Percentiles rank a stretch among this genome's conserved stretches.
These are phyloP conservation scores for Scaptomyza tumidula DNA, from an alignment of 2,888 invertebrate species.

Conservation along the genomic window DNA sequence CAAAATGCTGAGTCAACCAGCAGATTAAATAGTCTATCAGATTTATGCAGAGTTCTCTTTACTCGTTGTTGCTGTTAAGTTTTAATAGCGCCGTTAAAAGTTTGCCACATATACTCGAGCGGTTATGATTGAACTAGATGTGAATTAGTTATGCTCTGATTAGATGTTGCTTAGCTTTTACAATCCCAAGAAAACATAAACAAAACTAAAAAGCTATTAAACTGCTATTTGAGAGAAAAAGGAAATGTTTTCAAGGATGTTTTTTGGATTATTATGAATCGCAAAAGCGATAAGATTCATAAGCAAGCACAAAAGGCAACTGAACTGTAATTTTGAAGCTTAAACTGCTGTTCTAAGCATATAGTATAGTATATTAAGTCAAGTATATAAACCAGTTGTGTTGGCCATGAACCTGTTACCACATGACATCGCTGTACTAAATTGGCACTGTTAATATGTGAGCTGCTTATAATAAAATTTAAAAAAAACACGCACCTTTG, in stretches of 20 bases:
- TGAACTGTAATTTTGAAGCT: not conserved
- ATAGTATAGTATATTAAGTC: not conserved
- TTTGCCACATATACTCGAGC: slow-evolving; percentile 10
- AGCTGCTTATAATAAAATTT: no score
- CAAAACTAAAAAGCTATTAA: slow-evolving; percentile 21
- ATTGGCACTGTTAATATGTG: slow-evolving; percentile 1
- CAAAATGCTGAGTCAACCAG: slow-evolving; percentile 32
- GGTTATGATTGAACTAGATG: not conserved
- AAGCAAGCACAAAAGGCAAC: slow-evolving; percentile 3
- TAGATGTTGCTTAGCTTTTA: not conserved
- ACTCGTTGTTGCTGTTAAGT: slow-evolving; percentile 3
- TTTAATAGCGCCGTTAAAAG: slow-evolving; percentile 20
- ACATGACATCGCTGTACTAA: slow-evolving; percentile 10
- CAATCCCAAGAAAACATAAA: not conserved
- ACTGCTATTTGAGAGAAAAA: slow-evolving; percentile 1
- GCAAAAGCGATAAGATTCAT: slow-evolving; percentile 1
- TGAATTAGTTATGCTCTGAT: not conserved
- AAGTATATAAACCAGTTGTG: slow-evolving; percentile 13
- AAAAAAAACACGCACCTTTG: no score
- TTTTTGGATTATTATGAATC: not conserved
- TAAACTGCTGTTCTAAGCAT: not conserved
- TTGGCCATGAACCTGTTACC: slow-evolving; percentile 30
- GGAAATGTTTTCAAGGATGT: slow-evolving; percentile 9
- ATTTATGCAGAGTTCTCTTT: slow-evolving; percentile 12
- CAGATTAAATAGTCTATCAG: not conserved